A percentile compares a stretch with the other conserved stretches of the same genome.
These are phyloP conservation scores for Bombus fervidus DNA, from an alignment of 1,140 invertebrate genomes.

Conservation along the genomic window DNA sequence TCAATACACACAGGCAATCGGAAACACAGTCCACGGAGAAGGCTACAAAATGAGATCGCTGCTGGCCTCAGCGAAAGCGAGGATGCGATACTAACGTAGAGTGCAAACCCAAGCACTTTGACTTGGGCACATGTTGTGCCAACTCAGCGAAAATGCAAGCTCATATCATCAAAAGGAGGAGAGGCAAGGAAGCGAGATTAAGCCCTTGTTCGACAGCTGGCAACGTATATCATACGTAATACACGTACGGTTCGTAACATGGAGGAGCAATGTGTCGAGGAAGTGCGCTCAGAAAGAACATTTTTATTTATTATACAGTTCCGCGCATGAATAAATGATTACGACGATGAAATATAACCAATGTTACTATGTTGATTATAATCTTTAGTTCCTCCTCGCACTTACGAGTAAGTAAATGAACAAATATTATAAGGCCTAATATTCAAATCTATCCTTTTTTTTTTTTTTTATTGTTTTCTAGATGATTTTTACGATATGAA, in stretches of 20 bases:
- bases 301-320: constrained; percentile 19
- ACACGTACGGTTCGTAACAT: constrained; percentile 31
- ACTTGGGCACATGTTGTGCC: constrained; percentile 82
- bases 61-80: constrained; percentile 78
- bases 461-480: background rate
- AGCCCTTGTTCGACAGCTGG: constrained; percentile 76
- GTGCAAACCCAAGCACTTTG: constrained; percentile 81
- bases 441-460: background rate
- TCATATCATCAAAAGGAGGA: constrained; percentile 76
- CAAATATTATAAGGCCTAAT: background rate
- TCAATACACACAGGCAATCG: constrained; percentile 62
- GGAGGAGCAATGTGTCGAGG: constrained; percentile 25
- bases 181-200: constrained; percentile 66
- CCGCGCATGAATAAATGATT: constrained; percentile 1
- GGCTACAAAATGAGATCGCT: constrained; percentile 77
- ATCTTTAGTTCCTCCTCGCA: background rate
- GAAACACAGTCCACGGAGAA: constrained; percentile 74
- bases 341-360: background rate
- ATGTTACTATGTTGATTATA: background rate
- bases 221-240: constrained; percentile 66
- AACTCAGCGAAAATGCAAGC: constrained; percentile 80
- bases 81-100: constrained; percentile 76
- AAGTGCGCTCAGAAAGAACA: constrained; percentile 41
- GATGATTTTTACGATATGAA: background rate
- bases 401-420: background rate